Evolutionary conservation across 2,797 vertebrate genomes (phyloP).

Genomic region (Cynodonichthys magdalenae): DNA sequence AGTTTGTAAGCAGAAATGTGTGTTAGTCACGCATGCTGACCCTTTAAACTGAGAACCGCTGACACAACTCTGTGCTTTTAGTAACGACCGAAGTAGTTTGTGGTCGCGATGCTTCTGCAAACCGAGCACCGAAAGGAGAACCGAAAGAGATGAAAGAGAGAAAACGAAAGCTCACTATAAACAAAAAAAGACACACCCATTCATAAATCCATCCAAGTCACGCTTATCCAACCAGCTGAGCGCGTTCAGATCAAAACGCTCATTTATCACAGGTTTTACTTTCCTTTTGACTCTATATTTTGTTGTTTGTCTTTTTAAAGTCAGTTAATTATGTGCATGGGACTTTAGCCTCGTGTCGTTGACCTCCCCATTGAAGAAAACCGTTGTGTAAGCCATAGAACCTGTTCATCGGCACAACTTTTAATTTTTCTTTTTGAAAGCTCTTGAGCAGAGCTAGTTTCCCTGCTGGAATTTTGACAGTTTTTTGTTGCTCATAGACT

Average conservation of each 20-base stretch:
- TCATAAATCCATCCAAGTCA: neutral
- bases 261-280: neutral
- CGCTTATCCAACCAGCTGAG: neutral
- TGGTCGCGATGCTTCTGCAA: neutral
- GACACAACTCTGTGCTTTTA: neutral
- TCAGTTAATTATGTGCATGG: neutral
- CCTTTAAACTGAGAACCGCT: slow-evolving; percentile 14
- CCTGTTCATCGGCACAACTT: neutral
- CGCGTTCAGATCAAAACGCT: neutral
- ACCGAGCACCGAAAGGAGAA: slow-evolving; percentile 25
- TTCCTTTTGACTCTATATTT: neutral
- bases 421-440: neutral
- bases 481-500: neutral
- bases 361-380: neutral
- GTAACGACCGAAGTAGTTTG: neutral
- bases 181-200: slow-evolving; percentile 2
- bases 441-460: too few species aligned
- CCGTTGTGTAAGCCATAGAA: neutral
- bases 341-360: neutral
- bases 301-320: neutral
- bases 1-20: neutral
- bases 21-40: neutral
- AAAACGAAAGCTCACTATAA: slow-evolving; percentile 29
- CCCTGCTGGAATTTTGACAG: neutral
- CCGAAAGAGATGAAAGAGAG: slow-evolving; percentile 21